phyloP scores from a whole-genome alignment of 2,113 vertebrate species.

The Pollachius pollachius region DNA sequence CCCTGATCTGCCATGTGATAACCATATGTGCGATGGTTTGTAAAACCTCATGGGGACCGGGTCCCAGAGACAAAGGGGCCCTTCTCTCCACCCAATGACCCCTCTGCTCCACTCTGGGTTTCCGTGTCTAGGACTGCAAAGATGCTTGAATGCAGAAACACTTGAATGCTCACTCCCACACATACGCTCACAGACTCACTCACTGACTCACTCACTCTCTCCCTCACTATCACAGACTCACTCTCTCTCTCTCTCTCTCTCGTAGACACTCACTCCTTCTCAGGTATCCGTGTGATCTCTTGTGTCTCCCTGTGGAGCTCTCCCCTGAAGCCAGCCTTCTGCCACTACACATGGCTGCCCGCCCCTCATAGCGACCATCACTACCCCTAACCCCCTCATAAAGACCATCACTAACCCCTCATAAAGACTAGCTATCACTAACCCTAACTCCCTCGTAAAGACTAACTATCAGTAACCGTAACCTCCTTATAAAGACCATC shows the following conservation, averaged over 20 bases:
- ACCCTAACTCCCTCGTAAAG: neutral
- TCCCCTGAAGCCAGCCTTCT: slow-evolving; percentile 36
- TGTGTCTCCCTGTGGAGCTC: slow-evolving; percentile 38
- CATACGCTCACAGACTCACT: slow-evolving; percentile 1
- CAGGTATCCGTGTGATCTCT: slow-evolving; percentile 35
- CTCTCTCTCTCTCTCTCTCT: neutral
- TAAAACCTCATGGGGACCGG: neutral
- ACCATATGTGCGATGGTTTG: slow-evolving; percentile 37
- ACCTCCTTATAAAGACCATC: no score
- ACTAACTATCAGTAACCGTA: no score
- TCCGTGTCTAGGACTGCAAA: slow-evolving; percentile 25
- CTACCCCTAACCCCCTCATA: neutral
- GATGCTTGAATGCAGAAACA: neutral
- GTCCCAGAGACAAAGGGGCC: slow-evolving; percentile 26
- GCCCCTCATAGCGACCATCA: neutral
- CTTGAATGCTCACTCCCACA: neutral
- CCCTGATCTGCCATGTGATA: slow-evolving; percentile 28
- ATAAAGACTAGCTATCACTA: neutral
- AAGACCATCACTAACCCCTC: neutral
- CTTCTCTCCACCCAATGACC: slow-evolving; percentile 49
- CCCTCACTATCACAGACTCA: neutral
- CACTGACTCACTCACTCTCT: slow-evolving; percentile 21
- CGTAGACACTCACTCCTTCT: slow-evolving; percentile 5
- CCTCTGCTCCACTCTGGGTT: slow-evolving; percentile 28
- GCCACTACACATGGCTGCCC: slow-evolving; percentile 42